Evolutionary conservation across 2,113 vertebrate genomes (phyloP), one percentile per base, ranked within the genome.

Genomic region (Ochotona curzoniae): DNA sequence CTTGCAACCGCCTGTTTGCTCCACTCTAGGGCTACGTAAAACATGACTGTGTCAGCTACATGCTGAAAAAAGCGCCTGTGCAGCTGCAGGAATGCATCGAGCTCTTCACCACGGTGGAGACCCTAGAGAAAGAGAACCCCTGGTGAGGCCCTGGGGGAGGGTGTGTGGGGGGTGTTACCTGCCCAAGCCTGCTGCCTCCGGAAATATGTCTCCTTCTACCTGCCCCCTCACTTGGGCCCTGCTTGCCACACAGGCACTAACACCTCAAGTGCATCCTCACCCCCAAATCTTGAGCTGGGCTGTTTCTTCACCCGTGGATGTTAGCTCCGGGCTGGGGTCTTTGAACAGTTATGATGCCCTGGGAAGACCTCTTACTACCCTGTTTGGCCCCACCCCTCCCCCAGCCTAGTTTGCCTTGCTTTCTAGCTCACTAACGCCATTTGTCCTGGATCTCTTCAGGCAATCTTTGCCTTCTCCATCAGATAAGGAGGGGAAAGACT

Each of bases 111-210:
- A 99, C 98, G 0, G 95, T 98, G 81, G 99, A 99, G 83, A 99
- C 98, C 0, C 98, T 99, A 95, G 99, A 99, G 97, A 98, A 99
- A 92, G 98, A 99, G 93, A 99, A 99, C 80, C 99, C 99, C 49
- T 99, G 99, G 99, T 99, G 83, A 97, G 97, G n/a, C 61, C 4
- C 76, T 38, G n/a, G 51, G 12, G 5, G 0, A 0, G 64, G 66
- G 51, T n/a, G n/a, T 66, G 17, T 54, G 26, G 61, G 30, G 47
- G 73, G 14, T 38, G 5, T 2, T 2, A 18, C 64, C 49, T 69
- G 6, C 25, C 51, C 25, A 23, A 44, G 25, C 70, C 71, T 78
- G 25, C 54, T 71, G 26, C 35, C 76, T 73, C 30, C n/a, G 25
- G 70, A 51, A 74, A 54, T 66, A 6, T 4, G 23, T 30, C 17